Conservation (phyloP, 2,888 invertebrate genomes). For the Nasonia oneida region DNA sequence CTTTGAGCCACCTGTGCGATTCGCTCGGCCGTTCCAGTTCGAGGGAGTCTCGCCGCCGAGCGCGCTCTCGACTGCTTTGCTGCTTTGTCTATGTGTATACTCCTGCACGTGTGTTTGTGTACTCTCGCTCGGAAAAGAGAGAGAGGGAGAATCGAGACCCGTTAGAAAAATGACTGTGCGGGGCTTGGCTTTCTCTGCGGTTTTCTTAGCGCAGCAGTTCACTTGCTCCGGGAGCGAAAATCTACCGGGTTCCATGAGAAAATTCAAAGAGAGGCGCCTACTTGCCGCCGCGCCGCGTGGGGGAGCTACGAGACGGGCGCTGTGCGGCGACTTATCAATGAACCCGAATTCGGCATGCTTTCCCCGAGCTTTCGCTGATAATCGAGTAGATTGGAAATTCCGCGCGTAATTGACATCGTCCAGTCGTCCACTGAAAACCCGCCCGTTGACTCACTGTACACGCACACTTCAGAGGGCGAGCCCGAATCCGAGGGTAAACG, state of each 20-base stretch:
- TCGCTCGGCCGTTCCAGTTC: constrained; percentile 59
- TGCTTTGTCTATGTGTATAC: not conserved
- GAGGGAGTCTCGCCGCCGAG: constrained; percentile 27
- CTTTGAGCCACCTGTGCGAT: constrained; percentile 64
- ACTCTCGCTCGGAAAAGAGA: constrained; percentile 11
- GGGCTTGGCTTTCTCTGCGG: not conserved
- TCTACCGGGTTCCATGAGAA: not conserved
- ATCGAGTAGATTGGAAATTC: not conserved
- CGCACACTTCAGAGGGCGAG: not conserved
- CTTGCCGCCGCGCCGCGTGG: not conserved
- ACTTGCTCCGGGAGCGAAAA: not conserved
- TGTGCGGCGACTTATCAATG: constrained; percentile 45
- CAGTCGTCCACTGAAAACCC: not conserved
- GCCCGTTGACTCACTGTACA: not conserved
- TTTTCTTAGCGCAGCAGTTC: not conserved
- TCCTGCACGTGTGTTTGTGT: not conserved
- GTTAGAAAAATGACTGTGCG: constrained; percentile 17
- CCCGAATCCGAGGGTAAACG: not conserved
- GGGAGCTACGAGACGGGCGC: not conserved
- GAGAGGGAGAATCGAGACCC: constrained; percentile 1
- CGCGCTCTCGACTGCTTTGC: not conserved
- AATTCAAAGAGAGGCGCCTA: not conserved
- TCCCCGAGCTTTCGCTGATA: not conserved
- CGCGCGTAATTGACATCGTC: too few species aligned
- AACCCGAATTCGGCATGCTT: constrained; percentile 35